Conservation (phyloP, 2,797 vertebrate species). For the Yasuhikotakia modesta region DNA sequence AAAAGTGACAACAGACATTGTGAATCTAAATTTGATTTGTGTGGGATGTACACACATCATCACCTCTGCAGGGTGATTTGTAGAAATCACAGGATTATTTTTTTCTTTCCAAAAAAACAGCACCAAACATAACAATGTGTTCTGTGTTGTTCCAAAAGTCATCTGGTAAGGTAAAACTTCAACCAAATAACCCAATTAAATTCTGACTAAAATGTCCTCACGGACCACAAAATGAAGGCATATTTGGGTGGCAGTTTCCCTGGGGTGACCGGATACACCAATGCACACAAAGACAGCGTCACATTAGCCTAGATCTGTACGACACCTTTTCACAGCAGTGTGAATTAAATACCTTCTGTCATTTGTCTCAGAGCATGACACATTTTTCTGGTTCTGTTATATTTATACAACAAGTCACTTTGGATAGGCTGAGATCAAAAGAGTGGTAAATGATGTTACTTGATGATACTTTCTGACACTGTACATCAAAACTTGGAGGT, state of each 20-base stretch:
- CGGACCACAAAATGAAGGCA: not conserved
- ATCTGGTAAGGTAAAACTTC: too few species aligned
- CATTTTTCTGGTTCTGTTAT: not conserved
- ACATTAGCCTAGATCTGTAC: slow-evolving; percentile 32
- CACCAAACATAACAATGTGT: too few species aligned
- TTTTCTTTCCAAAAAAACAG: too few species aligned
- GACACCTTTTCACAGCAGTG: slow-evolving; percentile 28
- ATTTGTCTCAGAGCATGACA: slow-evolving; percentile 13
- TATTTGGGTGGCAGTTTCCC: slow-evolving; percentile 11
- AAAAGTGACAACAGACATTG: too few species aligned
- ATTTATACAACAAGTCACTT: slow-evolving; percentile 1
- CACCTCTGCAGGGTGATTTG: not conserved
- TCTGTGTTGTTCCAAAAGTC: too few species aligned
- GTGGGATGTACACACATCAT: too few species aligned
- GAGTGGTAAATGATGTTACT: too few species aligned
- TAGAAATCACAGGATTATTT: not conserved
- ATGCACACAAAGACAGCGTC: slow-evolving; percentile 13
- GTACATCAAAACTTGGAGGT: too few species aligned
- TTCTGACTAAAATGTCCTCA: slow-evolving; percentile 8
- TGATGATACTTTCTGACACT: too few species aligned
- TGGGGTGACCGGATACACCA: slow-evolving; percentile 8
- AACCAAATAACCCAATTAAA: not conserved
- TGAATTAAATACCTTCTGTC: slow-evolving; percentile 31
- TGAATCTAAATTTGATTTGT: too few species aligned
- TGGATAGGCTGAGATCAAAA: not conserved